Conservation (phyloP, 2,797 vertebrate species). For the Chiloscyllium punctatum region DNA sequence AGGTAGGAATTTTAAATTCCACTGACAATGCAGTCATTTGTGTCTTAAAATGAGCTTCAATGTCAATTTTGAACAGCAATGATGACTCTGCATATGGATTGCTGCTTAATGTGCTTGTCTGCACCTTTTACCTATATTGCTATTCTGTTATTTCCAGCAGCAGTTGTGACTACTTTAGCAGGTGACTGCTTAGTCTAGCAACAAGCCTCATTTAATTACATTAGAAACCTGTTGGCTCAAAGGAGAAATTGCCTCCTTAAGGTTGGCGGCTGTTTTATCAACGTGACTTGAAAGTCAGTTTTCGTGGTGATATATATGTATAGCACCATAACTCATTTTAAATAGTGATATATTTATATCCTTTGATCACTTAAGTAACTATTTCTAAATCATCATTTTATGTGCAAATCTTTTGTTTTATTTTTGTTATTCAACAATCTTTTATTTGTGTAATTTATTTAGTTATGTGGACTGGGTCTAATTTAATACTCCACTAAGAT, state of each 20-base stretch:
- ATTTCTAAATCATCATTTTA: background rate
- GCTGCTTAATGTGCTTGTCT: background rate
- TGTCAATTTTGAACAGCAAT: constrained; percentile 28
- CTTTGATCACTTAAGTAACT: background rate
- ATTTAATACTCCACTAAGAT: background rate
- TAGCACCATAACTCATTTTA: background rate
- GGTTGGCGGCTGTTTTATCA: constrained; percentile 10
- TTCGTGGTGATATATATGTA: background rate
- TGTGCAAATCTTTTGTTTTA: background rate
- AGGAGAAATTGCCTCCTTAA: constrained; percentile 28
- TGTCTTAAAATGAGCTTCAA: constrained; percentile 1
- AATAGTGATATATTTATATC: background rate
- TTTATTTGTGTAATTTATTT: constrained; percentile 1
- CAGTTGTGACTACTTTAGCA: constrained; percentile 6
- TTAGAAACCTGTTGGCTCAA: constrained; percentile 26
- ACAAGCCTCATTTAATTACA: constrained; percentile 18
- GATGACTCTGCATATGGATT: constrained; percentile 34
- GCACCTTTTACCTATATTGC: constrained; percentile 31
- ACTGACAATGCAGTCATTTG: background rate
- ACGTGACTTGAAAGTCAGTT: constrained; percentile 16
- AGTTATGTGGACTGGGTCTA: background rate
- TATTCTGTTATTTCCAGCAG: constrained; percentile 18
- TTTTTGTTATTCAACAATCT: background rate
- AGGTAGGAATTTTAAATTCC: constrained; percentile 10
- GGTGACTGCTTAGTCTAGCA: constrained; percentile 32